Evolutionary conservation across 2,113 vertebrate species (phyloP).

Genomic region (Melanerpes aurifrons): DNA sequence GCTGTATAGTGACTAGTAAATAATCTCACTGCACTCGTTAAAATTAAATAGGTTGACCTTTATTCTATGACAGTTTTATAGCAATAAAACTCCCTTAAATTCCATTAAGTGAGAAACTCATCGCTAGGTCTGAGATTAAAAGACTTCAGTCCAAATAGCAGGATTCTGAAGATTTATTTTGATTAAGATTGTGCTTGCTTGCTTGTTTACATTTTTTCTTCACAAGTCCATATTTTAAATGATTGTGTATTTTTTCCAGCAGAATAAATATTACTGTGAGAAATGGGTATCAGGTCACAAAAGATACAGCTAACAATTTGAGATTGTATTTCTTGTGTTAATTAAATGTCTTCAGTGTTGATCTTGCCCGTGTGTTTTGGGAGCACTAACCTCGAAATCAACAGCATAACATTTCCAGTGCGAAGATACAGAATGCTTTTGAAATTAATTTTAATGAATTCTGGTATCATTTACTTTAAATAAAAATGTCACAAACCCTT

Average conservation of each 20-base stretch:
- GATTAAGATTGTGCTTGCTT: not conserved
- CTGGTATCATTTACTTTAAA: not conserved
- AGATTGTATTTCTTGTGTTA: conserved; percentile 6
- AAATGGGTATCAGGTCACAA: not conserved
- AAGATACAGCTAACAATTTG: not conserved
- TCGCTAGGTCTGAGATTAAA: not conserved
- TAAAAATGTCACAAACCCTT: not conserved
- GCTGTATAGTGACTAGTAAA: not conserved
- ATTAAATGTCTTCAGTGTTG: not conserved
- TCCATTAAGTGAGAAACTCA: not conserved
- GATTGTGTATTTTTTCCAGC: not conserved
- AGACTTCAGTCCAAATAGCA: not conserved
- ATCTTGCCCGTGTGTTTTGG: not conserved
- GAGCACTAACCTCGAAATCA: not conserved
- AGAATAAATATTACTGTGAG: not conserved
- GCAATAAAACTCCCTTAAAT: not conserved
- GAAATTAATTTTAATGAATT: not conserved
- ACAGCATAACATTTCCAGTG: not conserved
- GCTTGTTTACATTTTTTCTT: not conserved
- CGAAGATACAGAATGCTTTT: not conserved
- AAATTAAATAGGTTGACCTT: not conserved
- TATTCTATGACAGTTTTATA: not conserved
- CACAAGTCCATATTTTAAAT: not conserved
- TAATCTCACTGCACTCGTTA: not conserved
- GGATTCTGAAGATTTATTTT: not conserved